Conservation (phyloP, 2,888 invertebrate species). For the Lysandra bellargus region DNA sequence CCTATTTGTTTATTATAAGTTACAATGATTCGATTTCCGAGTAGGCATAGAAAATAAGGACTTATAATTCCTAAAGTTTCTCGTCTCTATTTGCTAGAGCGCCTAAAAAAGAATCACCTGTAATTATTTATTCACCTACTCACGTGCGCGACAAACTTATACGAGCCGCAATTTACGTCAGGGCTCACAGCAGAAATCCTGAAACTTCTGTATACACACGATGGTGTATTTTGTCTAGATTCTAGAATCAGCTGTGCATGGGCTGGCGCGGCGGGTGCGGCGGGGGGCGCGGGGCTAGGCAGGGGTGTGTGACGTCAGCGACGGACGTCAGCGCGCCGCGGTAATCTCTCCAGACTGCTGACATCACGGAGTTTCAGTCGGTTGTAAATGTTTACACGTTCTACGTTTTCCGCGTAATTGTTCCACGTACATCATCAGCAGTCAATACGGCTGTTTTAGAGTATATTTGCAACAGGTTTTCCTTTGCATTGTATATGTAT, state of each 20-base stretch:
- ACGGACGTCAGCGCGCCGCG: constrained; percentile 1
- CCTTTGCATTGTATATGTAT: too few relatives aligned
- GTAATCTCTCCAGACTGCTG: constrained; percentile 19
- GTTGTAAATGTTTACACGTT: constrained; percentile 17
- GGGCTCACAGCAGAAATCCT: neutral
- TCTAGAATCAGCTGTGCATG: constrained; percentile 6
- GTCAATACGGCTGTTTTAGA: neutral
- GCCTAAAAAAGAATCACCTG: too few relatives aligned
- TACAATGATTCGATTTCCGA: too few relatives aligned
- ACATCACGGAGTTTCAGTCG: constrained; percentile 6
- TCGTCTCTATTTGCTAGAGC: too few relatives aligned
- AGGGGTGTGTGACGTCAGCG: neutral
- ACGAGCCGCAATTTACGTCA: neutral
- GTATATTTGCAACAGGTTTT: neutral
- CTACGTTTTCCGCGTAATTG: constrained; percentile 6
- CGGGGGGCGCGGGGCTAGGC: neutral
- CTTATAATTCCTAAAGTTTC: too few relatives aligned
- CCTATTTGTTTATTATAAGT: too few relatives aligned
- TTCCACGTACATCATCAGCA: neutral
- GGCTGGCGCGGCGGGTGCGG: neutral
- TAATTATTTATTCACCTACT: neutral
- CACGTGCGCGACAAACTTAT: neutral
- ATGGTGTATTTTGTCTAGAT: neutral
- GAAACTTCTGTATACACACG: neutral
- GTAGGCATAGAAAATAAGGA: too few relatives aligned